These are phyloP conservation scores for Tachysurus fulvidraco DNA, from an alignment of 2,113 vertebrate genomes.

Conservation along the genomic window DNA sequence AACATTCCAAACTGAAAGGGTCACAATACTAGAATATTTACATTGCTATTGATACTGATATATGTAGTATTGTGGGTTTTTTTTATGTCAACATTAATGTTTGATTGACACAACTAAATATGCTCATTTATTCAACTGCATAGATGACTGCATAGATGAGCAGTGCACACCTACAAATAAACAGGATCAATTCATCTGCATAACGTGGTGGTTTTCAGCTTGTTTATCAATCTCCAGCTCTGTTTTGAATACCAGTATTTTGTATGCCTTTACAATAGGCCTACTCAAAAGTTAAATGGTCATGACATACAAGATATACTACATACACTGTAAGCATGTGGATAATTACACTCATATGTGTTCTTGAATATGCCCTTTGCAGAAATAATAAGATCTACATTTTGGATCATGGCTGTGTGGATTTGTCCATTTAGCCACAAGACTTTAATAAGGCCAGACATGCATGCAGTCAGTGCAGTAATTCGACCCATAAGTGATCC, in stretches of 20 bases:
- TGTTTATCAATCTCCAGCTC: neutral
- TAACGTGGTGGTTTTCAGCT: too few relatives aligned
- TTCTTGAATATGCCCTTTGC: too few relatives aligned
- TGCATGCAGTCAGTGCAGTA: too few relatives aligned
- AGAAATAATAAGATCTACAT: too few relatives aligned
- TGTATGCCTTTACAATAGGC: neutral
- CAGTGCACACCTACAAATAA: neutral
- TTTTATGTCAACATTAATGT: neutral
- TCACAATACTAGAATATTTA: neutral
- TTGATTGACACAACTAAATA: neutral
- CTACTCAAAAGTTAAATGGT: too few relatives aligned
- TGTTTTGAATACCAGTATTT: neutral
- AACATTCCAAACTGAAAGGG: neutral
- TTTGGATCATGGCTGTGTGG: neutral
- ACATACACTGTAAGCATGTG: neutral
- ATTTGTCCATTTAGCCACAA: neutral
- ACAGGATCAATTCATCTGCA: too few relatives aligned
- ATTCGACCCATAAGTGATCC: neutral
- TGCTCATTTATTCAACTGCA: neutral
- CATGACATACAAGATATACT: neutral
- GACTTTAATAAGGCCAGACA: neutral
- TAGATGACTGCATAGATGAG: neutral
- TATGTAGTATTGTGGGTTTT: neutral
- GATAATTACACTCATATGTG: neutral
- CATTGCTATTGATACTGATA: neutral